These are phyloP conservation scores for Lycopodina hypogea DNA, from an alignment of 37 sponge, comb jelly and placozoan species.

Conservation along the genomic window DNA sequence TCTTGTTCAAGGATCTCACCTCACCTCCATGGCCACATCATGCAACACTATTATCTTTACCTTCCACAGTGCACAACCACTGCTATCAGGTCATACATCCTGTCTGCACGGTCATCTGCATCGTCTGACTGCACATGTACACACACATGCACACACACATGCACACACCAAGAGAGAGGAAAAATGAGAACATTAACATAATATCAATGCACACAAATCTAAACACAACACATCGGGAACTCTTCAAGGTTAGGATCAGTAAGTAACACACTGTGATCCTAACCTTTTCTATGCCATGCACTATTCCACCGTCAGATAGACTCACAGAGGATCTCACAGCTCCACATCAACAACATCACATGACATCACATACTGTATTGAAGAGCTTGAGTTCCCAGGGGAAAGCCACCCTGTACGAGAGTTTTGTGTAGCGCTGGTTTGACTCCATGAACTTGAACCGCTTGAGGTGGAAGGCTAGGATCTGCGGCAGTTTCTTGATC, in stretches of 20 bases:
- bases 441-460: conserved; percentile 96
- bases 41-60: conserved; percentile 13
- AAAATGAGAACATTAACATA: no score
- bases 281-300: no score
- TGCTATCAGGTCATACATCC: conserved; percentile 87
- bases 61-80: conserved; percentile 97
- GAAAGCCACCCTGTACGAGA: conserved; percentile 91
- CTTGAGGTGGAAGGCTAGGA: conserved; percentile 94
- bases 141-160: no score
- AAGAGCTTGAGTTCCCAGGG: conserved; percentile 94
- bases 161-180: no score
- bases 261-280: not conserved
- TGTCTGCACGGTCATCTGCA: conserved; percentile 68
- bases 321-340: no score
- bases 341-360: no score
- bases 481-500: conserved; percentile 87
- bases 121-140: conserved; percentile 60
- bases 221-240: no score
- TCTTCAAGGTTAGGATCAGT: not conserved
- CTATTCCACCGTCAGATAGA: no score
- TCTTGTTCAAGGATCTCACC: no score
- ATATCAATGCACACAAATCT: no score
- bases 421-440: conserved; percentile 78
- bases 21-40: no score
- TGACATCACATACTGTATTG: conserved; percentile 85